A percentile compares a stretch with the other conserved stretches of the same genome.
Conservation (phyloP, 2,888 invertebrate species). For the Zygogramma bicolorata region DNA sequence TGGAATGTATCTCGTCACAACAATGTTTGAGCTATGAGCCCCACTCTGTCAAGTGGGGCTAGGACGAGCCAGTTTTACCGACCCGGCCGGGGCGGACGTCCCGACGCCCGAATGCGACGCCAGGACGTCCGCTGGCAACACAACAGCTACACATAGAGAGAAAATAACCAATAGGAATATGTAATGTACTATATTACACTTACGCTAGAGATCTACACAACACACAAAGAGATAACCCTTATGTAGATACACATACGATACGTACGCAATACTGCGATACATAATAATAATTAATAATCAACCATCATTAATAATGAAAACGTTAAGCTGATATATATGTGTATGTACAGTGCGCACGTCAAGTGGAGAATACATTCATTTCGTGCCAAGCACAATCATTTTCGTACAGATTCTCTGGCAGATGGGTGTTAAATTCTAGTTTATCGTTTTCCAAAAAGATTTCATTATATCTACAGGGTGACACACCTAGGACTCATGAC, state of each 20-base stretch:
- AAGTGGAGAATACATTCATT: slow-evolving; percentile 17
- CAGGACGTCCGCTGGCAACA: slow-evolving; percentile 63
- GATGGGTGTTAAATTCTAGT: too few relatives aligned
- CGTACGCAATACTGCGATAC: slow-evolving; percentile 61
- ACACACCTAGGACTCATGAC: too few relatives aligned
- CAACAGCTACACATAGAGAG: slow-evolving; percentile 68
- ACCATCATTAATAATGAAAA: slow-evolving; percentile 58
- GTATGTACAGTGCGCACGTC: too few relatives aligned
- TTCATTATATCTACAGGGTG: too few relatives aligned
- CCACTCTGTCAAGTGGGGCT: slow-evolving; percentile 59
- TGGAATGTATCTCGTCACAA: slow-evolving; percentile 69
- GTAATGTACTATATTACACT: slow-evolving; percentile 65
- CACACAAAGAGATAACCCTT: slow-evolving; percentile 68
- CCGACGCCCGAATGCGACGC: slow-evolving; percentile 48
- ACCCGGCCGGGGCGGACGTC: slow-evolving; percentile 59
- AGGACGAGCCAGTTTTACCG: slow-evolving; percentile 52
- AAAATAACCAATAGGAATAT: slow-evolving; percentile 67
- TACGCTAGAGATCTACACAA: slow-evolving; percentile 67
- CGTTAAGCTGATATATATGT: slow-evolving; percentile 51
- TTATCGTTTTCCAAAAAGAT: too few relatives aligned
- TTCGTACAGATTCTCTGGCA: too few relatives aligned
- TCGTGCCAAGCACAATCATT: too few relatives aligned
- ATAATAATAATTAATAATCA: slow-evolving; percentile 60
- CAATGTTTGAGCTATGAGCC: slow-evolving; percentile 68
- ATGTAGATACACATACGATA: slow-evolving; percentile 60